Evolutionary conservation across 2,888 invertebrate genomes (phyloP).

Genomic region (Ceraclea dissimilis): DNA sequence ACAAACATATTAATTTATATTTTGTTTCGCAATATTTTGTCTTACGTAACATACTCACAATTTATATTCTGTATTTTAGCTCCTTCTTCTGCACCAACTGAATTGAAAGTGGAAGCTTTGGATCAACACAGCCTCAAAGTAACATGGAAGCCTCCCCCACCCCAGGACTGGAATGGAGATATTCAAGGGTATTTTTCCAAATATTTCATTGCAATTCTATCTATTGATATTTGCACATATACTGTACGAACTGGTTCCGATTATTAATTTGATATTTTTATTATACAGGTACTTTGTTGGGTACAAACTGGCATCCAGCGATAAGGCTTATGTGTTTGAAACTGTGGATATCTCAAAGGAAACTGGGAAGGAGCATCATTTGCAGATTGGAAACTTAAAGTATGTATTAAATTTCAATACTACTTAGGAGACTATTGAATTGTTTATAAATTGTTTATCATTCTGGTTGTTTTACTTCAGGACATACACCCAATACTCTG

Average conservation of each 20-base stretch:
- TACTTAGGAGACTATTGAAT: too few relatives aligned
- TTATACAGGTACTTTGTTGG: constrained; percentile 71
- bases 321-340: constrained; percentile 83
- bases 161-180: constrained; percentile 89
- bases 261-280: background rate
- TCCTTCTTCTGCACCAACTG: constrained; percentile 75
- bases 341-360: constrained; percentile 87
- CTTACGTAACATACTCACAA: background rate
- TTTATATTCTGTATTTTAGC: constrained; percentile 34
- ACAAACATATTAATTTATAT: background rate
- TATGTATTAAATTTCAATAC: constrained; percentile 33
- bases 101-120: constrained; percentile 76
- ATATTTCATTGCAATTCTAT: background rate
- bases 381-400: constrained; percentile 74
- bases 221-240: background rate
- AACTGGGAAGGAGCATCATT: constrained; percentile 83
- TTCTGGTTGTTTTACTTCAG: constrained; percentile 35
- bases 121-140: constrained; percentile 83
- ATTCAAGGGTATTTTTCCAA: constrained; percentile 48
- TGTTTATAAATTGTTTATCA: background rate
- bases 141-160: constrained; percentile 84
- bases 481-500: constrained; percentile 93
- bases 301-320: constrained; percentile 75
- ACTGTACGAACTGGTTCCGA: too few relatives aligned
- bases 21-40: background rate